Conservation (phyloP, 2,797 vertebrate genomes). For the Salmo trutta region DNA sequence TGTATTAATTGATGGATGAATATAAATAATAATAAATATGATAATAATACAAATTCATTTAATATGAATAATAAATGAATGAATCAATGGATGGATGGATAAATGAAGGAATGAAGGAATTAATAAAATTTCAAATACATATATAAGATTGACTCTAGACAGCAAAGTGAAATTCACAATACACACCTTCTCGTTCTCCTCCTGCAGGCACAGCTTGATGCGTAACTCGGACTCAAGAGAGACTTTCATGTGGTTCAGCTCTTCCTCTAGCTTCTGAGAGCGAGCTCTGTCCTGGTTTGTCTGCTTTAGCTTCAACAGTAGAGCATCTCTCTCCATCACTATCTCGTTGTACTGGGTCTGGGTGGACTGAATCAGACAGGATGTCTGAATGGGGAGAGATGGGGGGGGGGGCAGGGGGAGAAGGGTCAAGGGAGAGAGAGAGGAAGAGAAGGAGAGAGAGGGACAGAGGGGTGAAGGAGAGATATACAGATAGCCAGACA, state of each 20-base stretch:
- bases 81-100: no score
- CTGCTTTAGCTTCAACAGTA: slow-evolving; percentile 84
- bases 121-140: neutral
- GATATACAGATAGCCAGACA: neutral
- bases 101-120: no score
- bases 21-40: no score
- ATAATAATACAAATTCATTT: no score
- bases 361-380: slow-evolving; percentile 81
- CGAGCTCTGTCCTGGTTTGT: slow-evolving; percentile 83
- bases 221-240: slow-evolving; percentile 82
- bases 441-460: slow-evolving; percentile 3
- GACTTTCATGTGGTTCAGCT: slow-evolving; percentile 81
- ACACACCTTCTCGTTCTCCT: slow-evolving; percentile 84
- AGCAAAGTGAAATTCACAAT: neutral
- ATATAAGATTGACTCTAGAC: neutral
- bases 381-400: slow-evolving; percentile 76
- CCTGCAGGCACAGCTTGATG: slow-evolving; percentile 83
- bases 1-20: neutral
- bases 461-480: no score
- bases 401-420: neutral
- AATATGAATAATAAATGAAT: no score
- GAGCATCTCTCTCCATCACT: slow-evolving; percentile 84
- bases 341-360: slow-evolving; percentile 83
- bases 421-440: slow-evolving; percentile 36
- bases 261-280: slow-evolving; percentile 83